These are phyloP conservation scores for Lithophane leautieri DNA, from an alignment of 2,888 invertebrate species.

Conservation along the genomic window DNA sequence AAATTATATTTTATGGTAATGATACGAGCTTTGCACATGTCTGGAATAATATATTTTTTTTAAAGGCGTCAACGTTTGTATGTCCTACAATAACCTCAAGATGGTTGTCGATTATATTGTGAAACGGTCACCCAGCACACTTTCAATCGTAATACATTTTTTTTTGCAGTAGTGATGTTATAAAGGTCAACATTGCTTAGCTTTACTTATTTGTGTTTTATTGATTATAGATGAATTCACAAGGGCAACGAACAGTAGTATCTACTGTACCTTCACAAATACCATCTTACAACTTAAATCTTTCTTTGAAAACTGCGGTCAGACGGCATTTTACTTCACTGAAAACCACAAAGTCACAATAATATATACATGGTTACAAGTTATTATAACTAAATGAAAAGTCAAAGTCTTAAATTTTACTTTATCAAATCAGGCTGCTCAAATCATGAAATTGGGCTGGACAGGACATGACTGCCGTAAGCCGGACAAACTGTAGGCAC, in stretches of 20 bases:
- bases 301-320: conserved; percentile 38
- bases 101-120: neutral
- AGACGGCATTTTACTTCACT: conserved; percentile 40
- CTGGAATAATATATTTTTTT: conserved; percentile 45
- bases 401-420: neutral
- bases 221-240: neutral
- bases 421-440: neutral
- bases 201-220: neutral
- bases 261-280: neutral
- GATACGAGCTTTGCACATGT: conserved; percentile 48
- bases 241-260: neutral
- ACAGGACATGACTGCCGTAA: too few relatives aligned
- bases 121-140: neutral
- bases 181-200: neutral
- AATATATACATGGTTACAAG: conserved; percentile 2
- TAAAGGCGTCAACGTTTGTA: conserved; percentile 14
- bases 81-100: conserved; percentile 41
- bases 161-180: neutral
- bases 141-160: neutral
- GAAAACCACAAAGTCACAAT: conserved; percentile 38
- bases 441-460: neutral
- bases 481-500: too few relatives aligned
- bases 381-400: neutral
- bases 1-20: conserved; percentile 55
- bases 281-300: neutral